phyloP scores from a whole-genome alignment of 2,888 invertebrate species.

The Cotesia congregata region DNA sequence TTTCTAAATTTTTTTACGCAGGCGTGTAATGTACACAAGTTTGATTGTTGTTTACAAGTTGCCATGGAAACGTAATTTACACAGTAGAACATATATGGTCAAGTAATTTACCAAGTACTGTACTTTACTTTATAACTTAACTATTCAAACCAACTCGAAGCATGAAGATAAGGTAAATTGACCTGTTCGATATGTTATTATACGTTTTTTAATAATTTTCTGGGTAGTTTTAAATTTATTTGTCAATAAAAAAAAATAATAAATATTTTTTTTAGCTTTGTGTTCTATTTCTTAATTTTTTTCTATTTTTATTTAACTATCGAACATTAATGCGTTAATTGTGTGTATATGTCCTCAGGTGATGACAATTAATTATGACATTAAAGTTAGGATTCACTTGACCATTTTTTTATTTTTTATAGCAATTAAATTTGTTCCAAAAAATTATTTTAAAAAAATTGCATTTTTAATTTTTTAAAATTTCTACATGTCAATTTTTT shows the following conservation, averaged over 20 bases:
- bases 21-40: slow-evolving; percentile 45
- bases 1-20: slow-evolving; percentile 47
- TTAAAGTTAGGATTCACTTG: too few species aligned
- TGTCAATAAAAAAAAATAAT: not conserved
- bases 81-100: slow-evolving; percentile 39
- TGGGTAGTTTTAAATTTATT: not conserved
- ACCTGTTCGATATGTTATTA: not conserved
- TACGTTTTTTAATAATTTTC: not conserved
- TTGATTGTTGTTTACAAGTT: slow-evolving; percentile 57
- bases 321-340: too few species aligned
- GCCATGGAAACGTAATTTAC: slow-evolving; percentile 55
- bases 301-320: not conserved
- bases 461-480: too few species aligned
- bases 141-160: slow-evolving; percentile 34
- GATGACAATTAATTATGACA: too few species aligned
- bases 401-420: too few species aligned
- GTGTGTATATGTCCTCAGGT: too few species aligned
- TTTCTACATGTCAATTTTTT: too few species aligned
- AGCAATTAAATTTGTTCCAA: too few species aligned
- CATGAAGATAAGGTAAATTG: slow-evolving; percentile 49
- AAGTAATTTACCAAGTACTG: slow-evolving; percentile 1
- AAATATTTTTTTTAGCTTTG: not conserved
- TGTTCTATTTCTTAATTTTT: not conserved
- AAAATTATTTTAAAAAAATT: too few species aligned
- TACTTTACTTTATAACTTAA: slow-evolving; percentile 31